phyloP scores from a whole-genome alignment of 92 coral and sea anemone species.

The Palythoa grandiflora region DNA sequence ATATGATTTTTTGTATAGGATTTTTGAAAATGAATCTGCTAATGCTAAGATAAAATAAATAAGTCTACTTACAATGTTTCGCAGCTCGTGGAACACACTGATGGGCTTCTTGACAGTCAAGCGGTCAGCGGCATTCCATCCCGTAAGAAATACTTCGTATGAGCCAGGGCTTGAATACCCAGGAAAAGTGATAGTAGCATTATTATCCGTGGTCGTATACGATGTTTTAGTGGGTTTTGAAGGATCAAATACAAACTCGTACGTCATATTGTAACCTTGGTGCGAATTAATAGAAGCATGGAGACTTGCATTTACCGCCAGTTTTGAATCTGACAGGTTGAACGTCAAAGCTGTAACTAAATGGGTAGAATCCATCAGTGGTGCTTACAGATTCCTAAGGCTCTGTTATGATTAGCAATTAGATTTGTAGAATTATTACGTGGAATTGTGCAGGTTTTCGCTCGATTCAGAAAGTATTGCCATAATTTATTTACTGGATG shows the following conservation, averaged over 20 bases:
- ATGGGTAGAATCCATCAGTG: background rate
- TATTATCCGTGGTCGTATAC: background rate
- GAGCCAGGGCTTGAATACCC: slow-evolving; percentile 15
- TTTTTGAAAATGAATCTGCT: too few species aligned
- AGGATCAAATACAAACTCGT: slow-evolving; percentile 32
- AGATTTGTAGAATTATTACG: background rate
- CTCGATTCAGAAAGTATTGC: too few species aligned
- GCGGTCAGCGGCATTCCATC: slow-evolving; percentile 33
- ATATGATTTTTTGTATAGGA: too few species aligned
- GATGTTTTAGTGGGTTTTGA: background rate
- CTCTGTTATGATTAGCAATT: background rate
- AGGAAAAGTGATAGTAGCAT: slow-evolving; percentile 15
- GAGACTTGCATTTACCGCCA: background rate
- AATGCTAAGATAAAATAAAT: too few species aligned
- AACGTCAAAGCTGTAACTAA: slow-evolving; percentile 27
- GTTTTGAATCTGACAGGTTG: slow-evolving; percentile 12
- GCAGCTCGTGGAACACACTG: background rate
- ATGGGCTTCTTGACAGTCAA: slow-evolving; percentile 21
- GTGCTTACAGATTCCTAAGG: background rate
- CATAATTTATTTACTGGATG: too few species aligned
- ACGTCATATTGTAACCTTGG: slow-evolving; percentile 2
- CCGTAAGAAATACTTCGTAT: slow-evolving; percentile 17
- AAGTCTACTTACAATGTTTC: slow-evolving; percentile 26
- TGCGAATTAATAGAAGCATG: slow-evolving; percentile 20
- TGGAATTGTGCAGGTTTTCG: too few species aligned